phyloP scores from a whole-genome alignment of 2,113 vertebrate genomes.

The Dolichallabes microphthalmus region DNA sequence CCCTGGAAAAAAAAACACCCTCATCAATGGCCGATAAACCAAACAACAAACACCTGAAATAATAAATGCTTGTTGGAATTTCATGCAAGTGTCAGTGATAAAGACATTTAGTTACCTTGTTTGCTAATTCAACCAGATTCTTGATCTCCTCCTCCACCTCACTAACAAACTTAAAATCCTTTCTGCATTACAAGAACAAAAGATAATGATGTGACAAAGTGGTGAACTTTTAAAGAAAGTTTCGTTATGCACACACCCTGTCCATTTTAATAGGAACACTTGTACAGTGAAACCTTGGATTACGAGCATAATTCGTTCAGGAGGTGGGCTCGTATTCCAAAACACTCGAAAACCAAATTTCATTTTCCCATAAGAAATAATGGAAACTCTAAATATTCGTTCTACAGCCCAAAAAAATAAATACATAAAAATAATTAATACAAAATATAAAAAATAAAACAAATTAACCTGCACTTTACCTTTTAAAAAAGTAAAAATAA shows the following conservation, averaged over 20 bases:
- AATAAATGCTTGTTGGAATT: background rate
- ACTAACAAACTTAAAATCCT: constrained; percentile 91
- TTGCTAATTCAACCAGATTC: constrained; percentile 86
- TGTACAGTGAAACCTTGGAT: too few relatives aligned
- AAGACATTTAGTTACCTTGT: constrained; percentile 78
- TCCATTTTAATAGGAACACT: background rate
- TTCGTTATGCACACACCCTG: background rate
- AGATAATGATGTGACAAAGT: background rate
- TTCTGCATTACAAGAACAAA: constrained; percentile 74
- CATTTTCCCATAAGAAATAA: too few relatives aligned
- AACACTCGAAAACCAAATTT: too few relatives aligned
- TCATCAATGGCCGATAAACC: constrained; percentile 38
- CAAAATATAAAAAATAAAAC: too few relatives aligned
- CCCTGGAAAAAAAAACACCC: constrained; percentile 71
- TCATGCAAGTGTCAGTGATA: background rate
- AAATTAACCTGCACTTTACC: too few relatives aligned
- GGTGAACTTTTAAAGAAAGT: background rate
- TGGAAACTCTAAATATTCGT: too few relatives aligned
- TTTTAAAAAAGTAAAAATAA: too few relatives aligned
- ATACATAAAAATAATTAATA: too few relatives aligned
- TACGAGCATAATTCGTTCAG: too few relatives aligned
- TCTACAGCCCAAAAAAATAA: too few relatives aligned
- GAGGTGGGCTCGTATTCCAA: too few relatives aligned
- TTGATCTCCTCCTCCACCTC: constrained; percentile 92
- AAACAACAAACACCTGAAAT: background rate